Evolutionary conservation across 2,113 vertebrate species (phyloP), one percentile per base, ranked within the genome.

Genomic region (Onychostruthus taczanowskii): DNA sequence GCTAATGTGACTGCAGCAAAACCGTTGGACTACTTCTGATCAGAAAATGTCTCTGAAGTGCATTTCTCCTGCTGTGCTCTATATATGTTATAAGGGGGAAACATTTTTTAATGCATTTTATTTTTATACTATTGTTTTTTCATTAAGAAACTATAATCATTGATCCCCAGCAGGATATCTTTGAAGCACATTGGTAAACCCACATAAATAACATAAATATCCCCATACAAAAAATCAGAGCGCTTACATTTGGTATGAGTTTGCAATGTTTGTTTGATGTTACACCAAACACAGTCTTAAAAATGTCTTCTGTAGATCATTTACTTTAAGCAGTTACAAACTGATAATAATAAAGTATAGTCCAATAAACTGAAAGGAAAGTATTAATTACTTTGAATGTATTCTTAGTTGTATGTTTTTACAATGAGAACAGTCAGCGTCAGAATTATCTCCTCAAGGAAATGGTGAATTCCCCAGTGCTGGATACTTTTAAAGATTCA

Each of bases 1-100:
- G 11, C 67, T 96, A 95, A 97, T 84, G 46, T 83, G 82, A 90
- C 91, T 90, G 55, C 68, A 94, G 78, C 30, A 96, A 96, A 96
- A 77, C 33, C 7, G 10, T 23, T 94, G 85, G 69, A 94, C 87
- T 87, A 78, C 56, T 88, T 66, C 27, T 61, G 50, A 44, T 44
- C 37, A 84, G 72, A 92, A 76, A 77, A 1, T 56, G 5, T 49
- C 24, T 80, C 35, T 72, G 37, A 74, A 84, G 33, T 26, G 16
- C 9, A 31, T 85, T 96, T 95, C 24, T 89, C 22, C 11, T 66
- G 16, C 20, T 49, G 7, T 31, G 16, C 9, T 20, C 18, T 6
- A 1, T 55, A 31, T 8, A 10, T 30, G 21, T 47, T 68, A 77
- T 18, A 50, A 72, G 62, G 10, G 30, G 7, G 4, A 61, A 83